Base-by-base conservation (phyloP, 2,888 invertebrate species). In the Sarcophaga rosellei region DNA sequence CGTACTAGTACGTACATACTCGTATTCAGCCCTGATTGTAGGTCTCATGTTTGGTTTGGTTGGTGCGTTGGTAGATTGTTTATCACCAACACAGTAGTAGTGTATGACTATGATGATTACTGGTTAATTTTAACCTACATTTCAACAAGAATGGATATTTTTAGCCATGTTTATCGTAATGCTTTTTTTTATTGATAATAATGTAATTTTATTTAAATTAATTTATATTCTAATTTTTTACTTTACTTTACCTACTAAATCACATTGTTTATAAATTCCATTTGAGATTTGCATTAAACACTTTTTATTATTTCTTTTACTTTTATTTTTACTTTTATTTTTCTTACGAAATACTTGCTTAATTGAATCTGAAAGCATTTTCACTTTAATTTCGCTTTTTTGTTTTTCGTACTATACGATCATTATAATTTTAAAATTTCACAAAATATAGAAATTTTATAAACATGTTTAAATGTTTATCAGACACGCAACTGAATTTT, bases 1-100 rank as follows among this genome's bases (percentile, higher is more conserved):
- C 84, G 73, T 86, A 86, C 80, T 68, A 86, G 21, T 81, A 77
- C 44, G 53, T 53, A 47, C 47, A 47, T 47, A 53, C 17, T 12
- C 17, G 17, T 53, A 17, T 53, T 15, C 17, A 53, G 17, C 53
- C 35, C 15, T 53, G 53, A 15, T 15, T 53, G 17, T 12, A 0
- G 8, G 53, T 53, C 53, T 53, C 53, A 15, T 4, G 15, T 53
- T 53, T 53, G 53, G 53, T 53, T 53, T 17, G 8, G 35, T 35
- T 35, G 8, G 8, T 35, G 35, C 35, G 35, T 53, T 53, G 17
- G 17, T 17, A 53, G 17, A 53, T 12, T 53, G 53, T 53, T 53
- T 53, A 53, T 17, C 53, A 53, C 4, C 53, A 17, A 4, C 53
- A 17, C 53, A 15, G 47, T 47, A 10, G 1, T 47, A 35, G 53